These are phyloP conservation scores for Liasis olivaceus DNA, from an alignment of 2,797 vertebrate species.

Conservation along the genomic window DNA sequence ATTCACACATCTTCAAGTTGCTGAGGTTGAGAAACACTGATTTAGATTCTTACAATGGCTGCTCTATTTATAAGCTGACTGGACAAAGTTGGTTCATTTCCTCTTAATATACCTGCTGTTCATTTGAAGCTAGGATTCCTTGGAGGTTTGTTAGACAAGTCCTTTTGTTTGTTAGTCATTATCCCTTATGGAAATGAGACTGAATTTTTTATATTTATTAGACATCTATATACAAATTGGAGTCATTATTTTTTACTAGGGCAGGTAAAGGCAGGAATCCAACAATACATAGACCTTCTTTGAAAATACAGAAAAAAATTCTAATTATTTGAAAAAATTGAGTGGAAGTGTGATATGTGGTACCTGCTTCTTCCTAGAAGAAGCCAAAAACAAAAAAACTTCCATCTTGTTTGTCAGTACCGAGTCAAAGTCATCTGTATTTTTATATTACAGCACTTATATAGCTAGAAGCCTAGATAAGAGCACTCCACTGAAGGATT, in stretches of 20 bases:
- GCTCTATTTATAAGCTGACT: slow-evolving; percentile 54
- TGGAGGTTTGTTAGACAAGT: slow-evolving; percentile 27
- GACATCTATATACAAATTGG: slow-evolving; percentile 30
- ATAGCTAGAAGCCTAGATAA: neutral
- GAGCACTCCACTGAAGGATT: neutral
- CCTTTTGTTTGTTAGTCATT: slow-evolving; percentile 52
- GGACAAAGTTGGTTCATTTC: slow-evolving; percentile 55
- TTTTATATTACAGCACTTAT: neutral
- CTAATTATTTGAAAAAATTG: slow-evolving; percentile 14
- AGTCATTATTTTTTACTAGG: slow-evolving; percentile 17
- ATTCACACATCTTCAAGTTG: no score
- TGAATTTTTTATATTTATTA: slow-evolving; percentile 47
- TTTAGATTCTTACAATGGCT: slow-evolving; percentile 56
- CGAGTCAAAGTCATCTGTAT: neutral
- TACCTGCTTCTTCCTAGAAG: neutral
- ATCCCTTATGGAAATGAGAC: slow-evolving; percentile 48
- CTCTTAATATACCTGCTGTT: slow-evolving; percentile 53
- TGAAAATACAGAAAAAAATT: slow-evolving; percentile 32
- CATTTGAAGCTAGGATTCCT: slow-evolving; percentile 47
- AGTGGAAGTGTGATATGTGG: neutral
- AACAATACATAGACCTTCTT: slow-evolving; percentile 4
- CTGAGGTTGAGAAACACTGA: no score
- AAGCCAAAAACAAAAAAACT: neutral
- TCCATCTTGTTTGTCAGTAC: neutral
- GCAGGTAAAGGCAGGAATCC: neutral